A percentile compares a stretch with the other conserved stretches of the same genome.
Conservation (phyloP, 2,797 vertebrate genomes). For the Amazonetta brasiliensis region DNA sequence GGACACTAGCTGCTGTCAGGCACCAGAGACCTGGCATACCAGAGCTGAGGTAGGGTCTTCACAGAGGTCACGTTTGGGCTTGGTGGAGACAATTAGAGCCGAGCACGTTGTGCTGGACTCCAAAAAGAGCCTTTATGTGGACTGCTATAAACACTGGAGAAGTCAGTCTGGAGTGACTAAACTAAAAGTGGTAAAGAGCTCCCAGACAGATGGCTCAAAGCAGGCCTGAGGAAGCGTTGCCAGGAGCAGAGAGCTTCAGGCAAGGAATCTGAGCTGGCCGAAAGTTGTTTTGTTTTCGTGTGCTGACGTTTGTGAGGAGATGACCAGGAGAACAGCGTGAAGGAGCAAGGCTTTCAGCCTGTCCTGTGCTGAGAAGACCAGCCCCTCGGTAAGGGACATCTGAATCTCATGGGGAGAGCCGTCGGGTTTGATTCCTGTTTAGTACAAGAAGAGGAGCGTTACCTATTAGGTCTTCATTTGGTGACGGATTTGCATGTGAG, state of each 20-base stretch:
- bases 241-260: background rate
- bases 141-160: background rate
- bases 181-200: background rate
- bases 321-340: background rate
- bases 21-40: background rate
- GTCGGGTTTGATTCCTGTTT: background rate
- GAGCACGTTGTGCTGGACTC: background rate
- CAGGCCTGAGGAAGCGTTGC: background rate
- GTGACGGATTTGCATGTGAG: background rate
- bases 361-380: background rate
- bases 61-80: background rate
- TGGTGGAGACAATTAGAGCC: background rate
- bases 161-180: background rate
- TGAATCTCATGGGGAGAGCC: background rate
- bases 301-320: background rate
- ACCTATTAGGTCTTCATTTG: background rate
- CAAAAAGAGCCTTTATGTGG: background rate
- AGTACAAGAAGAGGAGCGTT: background rate
- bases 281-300: background rate
- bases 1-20: background rate
- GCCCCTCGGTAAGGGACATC: background rate
- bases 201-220: background rate
- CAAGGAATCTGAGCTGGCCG: background rate
- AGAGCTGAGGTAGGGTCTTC: background rate
- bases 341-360: background rate